Conservation (phyloP, 2,113 vertebrate species). For the Phycodurus eques region DNA sequence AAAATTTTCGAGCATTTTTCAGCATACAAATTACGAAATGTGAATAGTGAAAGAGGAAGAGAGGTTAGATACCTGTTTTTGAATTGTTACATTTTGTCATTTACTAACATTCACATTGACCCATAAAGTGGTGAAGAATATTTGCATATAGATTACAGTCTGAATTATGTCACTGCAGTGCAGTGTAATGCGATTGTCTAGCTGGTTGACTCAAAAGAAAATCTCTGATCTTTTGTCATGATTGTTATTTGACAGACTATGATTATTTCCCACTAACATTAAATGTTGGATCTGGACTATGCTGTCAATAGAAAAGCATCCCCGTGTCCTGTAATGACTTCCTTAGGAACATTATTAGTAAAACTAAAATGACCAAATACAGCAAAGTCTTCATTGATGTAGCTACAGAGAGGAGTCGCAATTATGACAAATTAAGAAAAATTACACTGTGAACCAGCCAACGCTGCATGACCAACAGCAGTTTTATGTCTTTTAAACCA, state of each 20-base stretch:
- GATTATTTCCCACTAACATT: slow-evolving; percentile 15
- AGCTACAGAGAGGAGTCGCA: slow-evolving; percentile 17
- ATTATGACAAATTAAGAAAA: slow-evolving; percentile 41
- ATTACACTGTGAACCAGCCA: slow-evolving; percentile 32
- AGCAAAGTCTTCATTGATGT: slow-evolving; percentile 39
- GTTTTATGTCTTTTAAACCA: slow-evolving; percentile 30
- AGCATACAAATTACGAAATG: slow-evolving; percentile 20
- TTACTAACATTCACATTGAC: slow-evolving; percentile 35
- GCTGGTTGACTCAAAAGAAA: slow-evolving; percentile 31
- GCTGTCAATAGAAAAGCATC: slow-evolving; percentile 45
- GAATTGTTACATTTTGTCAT: slow-evolving; percentile 29
- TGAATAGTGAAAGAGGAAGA: slow-evolving; percentile 25
- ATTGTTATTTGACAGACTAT: slow-evolving; percentile 43
- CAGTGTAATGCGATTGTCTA: slow-evolving; percentile 33
- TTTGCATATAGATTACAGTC: slow-evolving; percentile 62
- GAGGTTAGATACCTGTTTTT: slow-evolving; percentile 16
- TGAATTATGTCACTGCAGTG: slow-evolving; percentile 41
- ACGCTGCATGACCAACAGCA: slow-evolving; percentile 22
- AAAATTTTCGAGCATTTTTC: slow-evolving; percentile 26
- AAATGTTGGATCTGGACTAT: slow-evolving; percentile 42
- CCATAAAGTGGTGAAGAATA: slow-evolving; percentile 39
- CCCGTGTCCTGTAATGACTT: slow-evolving; percentile 34
- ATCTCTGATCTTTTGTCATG: slow-evolving; percentile 46
- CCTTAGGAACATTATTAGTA: slow-evolving; percentile 25
- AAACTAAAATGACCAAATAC: slow-evolving; percentile 43